These are phyloP conservation scores for Cydia pomonella DNA, from an alignment of 1,140 invertebrate species.

Conservation along the genomic window DNA sequence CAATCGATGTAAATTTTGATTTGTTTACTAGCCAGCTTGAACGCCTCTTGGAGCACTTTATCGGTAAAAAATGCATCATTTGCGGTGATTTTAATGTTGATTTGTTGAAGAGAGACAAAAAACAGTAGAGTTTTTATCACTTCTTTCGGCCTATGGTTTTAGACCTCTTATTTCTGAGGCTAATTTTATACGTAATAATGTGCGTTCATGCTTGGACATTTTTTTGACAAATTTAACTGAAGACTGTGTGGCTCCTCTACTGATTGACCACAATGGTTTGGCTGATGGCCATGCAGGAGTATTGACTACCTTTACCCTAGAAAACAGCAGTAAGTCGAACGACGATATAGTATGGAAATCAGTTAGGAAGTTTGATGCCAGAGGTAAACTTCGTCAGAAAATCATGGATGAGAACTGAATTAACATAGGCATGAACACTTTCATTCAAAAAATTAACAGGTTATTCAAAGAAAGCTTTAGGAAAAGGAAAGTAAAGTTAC, in stretches of 20 bases:
- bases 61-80: slow-evolving; percentile 9
- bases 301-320: background rate
- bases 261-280: background rate
- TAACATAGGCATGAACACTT: too few species aligned
- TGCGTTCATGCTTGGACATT: slow-evolving; percentile 13
- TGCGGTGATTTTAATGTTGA: too few species aligned
- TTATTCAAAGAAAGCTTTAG: too few species aligned
- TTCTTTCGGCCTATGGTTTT: background rate
- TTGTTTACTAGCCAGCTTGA: background rate
- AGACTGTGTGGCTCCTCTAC: background rate
- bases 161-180: background rate
- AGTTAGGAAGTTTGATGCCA: too few species aligned
- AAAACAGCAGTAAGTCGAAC: background rate
- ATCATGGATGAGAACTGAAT: too few species aligned
- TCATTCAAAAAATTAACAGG: too few species aligned
- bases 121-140: background rate
- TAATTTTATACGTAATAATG: background rate
- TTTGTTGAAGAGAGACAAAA: slow-evolving; percentile 10
- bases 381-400: too few species aligned
- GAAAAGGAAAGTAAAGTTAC: too few species aligned
- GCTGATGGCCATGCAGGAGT: slow-evolving; percentile 20
- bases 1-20: background rate
- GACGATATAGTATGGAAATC: too few species aligned
- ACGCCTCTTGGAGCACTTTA: background rate
- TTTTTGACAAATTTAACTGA: slow-evolving; percentile 7